Percentiles rank a stretch among this genome's conserved stretches.
These are phyloP conservation scores for Hypsopygia costalis DNA, from an alignment of 2,888 invertebrate genomes.

Conservation along the genomic window DNA sequence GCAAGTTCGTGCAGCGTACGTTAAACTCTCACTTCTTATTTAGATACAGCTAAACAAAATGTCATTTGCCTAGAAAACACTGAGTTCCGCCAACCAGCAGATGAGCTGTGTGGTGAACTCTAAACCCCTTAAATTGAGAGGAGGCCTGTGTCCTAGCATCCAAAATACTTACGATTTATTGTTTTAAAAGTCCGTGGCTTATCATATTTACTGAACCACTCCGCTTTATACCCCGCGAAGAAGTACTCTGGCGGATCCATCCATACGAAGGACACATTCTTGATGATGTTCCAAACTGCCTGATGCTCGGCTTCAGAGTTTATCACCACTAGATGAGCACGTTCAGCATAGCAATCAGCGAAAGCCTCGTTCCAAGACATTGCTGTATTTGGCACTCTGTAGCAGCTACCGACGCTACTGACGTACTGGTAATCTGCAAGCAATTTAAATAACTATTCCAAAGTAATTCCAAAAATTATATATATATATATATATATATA, in stretches of 20 bases:
- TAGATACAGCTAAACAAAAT: too few relatives aligned
- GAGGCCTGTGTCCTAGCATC: too few relatives aligned
- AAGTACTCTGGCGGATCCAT: conserved; percentile 42
- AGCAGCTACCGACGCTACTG: conserved; percentile 45
- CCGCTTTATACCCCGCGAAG: too few relatives aligned
- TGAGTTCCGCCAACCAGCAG: too few relatives aligned
- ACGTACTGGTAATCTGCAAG: conserved; percentile 41
- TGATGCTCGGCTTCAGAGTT: conserved; percentile 45
- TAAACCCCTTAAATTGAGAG: too few relatives aligned
- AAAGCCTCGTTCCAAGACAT: conserved; percentile 53
- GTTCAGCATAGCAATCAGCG: conserved; percentile 42
- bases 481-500: too few relatives aligned
- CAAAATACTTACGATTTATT: conserved; percentile 49
- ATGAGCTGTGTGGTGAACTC: too few relatives aligned
- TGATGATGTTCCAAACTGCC: conserved; percentile 32
- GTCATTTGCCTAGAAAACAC: too few relatives aligned
- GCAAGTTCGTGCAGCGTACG: too few relatives aligned
- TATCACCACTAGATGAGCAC: conserved; percentile 46
- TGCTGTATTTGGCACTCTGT: conserved; percentile 36
- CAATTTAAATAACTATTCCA: background rate
- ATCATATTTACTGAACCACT: conserved; percentile 22
- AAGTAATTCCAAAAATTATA: too few relatives aligned
- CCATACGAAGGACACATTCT: conserved; percentile 3
- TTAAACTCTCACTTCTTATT: too few relatives aligned
- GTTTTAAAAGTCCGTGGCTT: conserved; percentile 42